Evolutionary conservation across 2,113 vertebrate species (phyloP).

Genomic region (Pseudorectes ferrugineus): DNA sequence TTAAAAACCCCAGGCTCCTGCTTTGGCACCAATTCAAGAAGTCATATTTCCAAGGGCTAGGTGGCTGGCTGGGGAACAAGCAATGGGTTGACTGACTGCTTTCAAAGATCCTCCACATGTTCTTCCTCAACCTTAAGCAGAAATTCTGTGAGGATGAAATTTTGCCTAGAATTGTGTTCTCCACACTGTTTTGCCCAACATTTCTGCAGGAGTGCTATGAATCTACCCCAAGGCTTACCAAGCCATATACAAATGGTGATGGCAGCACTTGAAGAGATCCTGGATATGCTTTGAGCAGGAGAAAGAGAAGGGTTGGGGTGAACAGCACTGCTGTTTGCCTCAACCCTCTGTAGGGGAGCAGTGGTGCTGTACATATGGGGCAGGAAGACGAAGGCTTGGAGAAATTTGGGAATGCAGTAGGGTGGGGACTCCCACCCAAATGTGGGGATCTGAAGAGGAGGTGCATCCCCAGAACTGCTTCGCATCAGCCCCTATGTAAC

Average conservation of each 20-base stretch:
- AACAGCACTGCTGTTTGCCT: not conserved
- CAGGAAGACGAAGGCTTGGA: not conserved
- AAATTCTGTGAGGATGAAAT: not conserved
- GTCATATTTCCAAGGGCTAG: accelerated
- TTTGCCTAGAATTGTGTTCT: not conserved
- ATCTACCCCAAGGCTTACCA: not conserved
- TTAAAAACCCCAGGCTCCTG: not conserved
- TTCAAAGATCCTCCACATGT: not conserved
- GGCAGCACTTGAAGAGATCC: not conserved
- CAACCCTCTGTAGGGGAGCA: not conserved
- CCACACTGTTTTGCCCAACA: not conserved
- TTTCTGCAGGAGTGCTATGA: not conserved
- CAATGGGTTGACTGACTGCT: not conserved
- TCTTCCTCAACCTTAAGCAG: not conserved
- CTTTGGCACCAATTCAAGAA: not conserved
- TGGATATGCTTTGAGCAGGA: not conserved
- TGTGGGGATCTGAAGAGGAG: not conserved
- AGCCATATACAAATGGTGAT: not conserved
- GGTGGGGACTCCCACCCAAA: not conserved
- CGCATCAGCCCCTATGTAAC: not conserved
- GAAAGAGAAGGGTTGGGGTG: not conserved
- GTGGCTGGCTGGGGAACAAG: not conserved
- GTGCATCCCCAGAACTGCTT: not conserved
- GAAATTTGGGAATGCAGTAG: not conserved
- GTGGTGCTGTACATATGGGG: not conserved